Evolutionary conservation across 2,888 invertebrate genomes (phyloP).

Genomic region (Agonum fuliginosum): DNA sequence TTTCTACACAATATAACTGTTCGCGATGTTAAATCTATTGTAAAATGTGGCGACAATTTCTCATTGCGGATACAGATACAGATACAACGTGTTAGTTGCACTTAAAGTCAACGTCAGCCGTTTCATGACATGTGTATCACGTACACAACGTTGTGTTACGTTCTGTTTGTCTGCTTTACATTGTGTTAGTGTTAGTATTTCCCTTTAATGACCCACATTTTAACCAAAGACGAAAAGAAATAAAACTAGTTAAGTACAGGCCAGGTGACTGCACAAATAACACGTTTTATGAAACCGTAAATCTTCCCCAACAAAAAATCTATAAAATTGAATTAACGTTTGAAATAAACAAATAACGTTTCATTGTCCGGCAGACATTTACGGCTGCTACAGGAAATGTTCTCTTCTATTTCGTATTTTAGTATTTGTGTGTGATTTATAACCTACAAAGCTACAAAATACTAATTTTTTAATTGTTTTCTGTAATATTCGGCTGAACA

Average conservation of each 20-base stretch:
- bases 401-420: not conserved
- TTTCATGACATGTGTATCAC: slow-evolving; percentile 51
- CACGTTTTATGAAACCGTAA: slow-evolving; percentile 57
- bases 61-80: not conserved
- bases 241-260: slow-evolving; percentile 48
- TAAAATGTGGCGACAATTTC: not conserved
- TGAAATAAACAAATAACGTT: slow-evolving; percentile 56
- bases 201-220: slow-evolving; percentile 59
- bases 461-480: slow-evolving; percentile 59
- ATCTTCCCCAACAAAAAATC: slow-evolving; percentile 48
- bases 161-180: slow-evolving; percentile 1
- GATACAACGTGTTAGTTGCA: not conserved
- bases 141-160: not conserved
- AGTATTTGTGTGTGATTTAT: slow-evolving; percentile 47
- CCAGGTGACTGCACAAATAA: slow-evolving; percentile 56
- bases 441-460: slow-evolving; percentile 37
- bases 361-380: slow-evolving; percentile 49
- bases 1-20: not conserved
- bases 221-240: slow-evolving; percentile 50
- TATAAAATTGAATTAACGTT: slow-evolving; percentile 58
- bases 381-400: slow-evolving; percentile 34
- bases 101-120: slow-evolving; percentile 8
- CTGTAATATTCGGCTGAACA: slow-evolving; percentile 42
- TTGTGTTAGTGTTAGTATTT: slow-evolving; percentile 34
- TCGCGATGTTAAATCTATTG: not conserved